phyloP scores from a whole-genome alignment of 2,888 invertebrate genomes.

The Tetheella fluctuosa region DNA sequence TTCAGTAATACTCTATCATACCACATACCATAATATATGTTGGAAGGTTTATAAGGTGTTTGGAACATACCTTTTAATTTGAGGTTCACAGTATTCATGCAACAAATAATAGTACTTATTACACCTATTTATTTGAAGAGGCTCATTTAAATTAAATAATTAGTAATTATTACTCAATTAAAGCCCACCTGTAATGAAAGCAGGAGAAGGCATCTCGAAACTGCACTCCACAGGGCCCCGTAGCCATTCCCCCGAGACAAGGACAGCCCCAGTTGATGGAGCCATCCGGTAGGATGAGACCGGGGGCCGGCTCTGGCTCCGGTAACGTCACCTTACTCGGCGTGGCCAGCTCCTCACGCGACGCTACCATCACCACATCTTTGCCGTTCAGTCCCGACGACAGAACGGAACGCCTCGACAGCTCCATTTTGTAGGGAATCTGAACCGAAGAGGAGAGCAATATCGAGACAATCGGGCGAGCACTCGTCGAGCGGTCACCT shows the following conservation, averaged over 20 bases:
- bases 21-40: too few species aligned
- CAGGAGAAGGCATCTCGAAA: slow-evolving; percentile 98
- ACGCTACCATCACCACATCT: slow-evolving; percentile 92
- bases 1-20: too few species aligned
- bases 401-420: slow-evolving; percentile 6
- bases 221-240: slow-evolving; percentile 96
- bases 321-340: slow-evolving; percentile 89
- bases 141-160: too few species aligned
- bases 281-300: slow-evolving; percentile 92
- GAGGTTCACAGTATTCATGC: too few species aligned
- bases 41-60: too few species aligned
- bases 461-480: too few species aligned
- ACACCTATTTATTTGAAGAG: too few species aligned
- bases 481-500: too few species aligned
- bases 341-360: slow-evolving; percentile 89
- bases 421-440: slow-evolving; percentile 4
- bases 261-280: slow-evolving; percentile 99
- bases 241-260: slow-evolving; percentile 98
- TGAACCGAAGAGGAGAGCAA: too few species aligned
- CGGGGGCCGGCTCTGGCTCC: slow-evolving; percentile 89
- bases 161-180: too few species aligned
- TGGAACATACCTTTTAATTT: too few species aligned
- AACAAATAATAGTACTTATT: too few species aligned
- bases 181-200: slow-evolving; percentile 90
- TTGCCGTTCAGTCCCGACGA: slow-evolving; percentile 71